These are phyloP conservation scores for Eulemur coronatus DNA, from an alignment of 2,797 vertebrate genomes.

Conservation along the genomic window DNA sequence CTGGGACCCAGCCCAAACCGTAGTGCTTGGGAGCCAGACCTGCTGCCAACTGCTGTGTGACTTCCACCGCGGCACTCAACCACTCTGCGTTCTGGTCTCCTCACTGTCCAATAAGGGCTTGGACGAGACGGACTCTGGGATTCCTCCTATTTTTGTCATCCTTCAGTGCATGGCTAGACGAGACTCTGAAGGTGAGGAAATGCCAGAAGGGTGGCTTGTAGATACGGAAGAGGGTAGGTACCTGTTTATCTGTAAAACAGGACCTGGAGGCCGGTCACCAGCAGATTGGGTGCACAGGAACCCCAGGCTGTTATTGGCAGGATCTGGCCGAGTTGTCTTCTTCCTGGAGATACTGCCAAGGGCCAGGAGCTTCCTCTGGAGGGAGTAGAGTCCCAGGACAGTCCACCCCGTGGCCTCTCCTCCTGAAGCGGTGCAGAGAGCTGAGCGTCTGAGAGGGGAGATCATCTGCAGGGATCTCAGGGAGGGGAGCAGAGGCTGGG, in stretches of 20 bases:
- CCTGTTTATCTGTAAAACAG: neutral
- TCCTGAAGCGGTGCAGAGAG: neutral
- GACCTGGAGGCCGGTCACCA: neutral
- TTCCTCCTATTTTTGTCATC: neutral
- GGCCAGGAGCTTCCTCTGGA: neutral
- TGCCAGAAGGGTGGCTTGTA: neutral
- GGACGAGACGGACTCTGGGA: neutral
- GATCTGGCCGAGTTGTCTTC: neutral
- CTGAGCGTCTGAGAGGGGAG: neutral
- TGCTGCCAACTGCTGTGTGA: neutral
- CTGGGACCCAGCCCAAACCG: neutral
- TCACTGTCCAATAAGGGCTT: neutral
- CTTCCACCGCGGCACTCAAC: neutral
- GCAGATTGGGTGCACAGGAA: neutral
- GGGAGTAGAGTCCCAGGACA: neutral
- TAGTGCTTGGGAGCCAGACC: neutral
- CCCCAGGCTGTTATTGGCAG: neutral
- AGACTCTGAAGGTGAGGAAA: neutral
- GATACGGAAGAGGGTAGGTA: neutral
- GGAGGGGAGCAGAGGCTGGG: neutral
- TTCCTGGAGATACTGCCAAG: neutral
- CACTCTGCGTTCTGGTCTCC: neutral
- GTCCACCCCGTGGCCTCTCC: neutral
- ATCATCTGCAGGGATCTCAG: neutral
- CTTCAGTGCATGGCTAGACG: neutral